These are phyloP conservation scores for Solenopsis fugax DNA, from an alignment of 1,140 invertebrate species.

Conservation along the genomic window DNA sequence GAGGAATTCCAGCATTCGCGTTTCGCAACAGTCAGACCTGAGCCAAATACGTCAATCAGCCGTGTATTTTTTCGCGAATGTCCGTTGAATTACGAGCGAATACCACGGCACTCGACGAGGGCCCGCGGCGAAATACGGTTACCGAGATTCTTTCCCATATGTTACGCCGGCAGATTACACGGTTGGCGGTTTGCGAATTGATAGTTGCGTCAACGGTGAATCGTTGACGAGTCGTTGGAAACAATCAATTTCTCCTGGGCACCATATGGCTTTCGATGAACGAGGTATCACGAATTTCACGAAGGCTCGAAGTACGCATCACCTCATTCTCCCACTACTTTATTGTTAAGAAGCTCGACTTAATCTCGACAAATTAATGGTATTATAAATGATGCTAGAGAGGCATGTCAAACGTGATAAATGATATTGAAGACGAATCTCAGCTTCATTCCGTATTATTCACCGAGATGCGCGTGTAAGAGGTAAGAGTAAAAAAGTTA, in stretches of 20 bases:
- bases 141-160: slow-evolving; percentile 55
- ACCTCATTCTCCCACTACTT: background rate
- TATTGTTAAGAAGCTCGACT: background rate
- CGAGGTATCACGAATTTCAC: background rate
- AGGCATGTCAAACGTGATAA: background rate
- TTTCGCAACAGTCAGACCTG: slow-evolving; percentile 30
- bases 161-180: slow-evolving; percentile 46
- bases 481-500: background rate
- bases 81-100: slow-evolving; percentile 46
- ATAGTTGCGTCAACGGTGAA: slow-evolving; percentile 47
- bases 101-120: slow-evolving; percentile 1
- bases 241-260: slow-evolving; percentile 32
- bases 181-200: slow-evolving; percentile 47
- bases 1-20: slow-evolving; percentile 22
- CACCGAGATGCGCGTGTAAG: background rate
- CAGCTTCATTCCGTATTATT: background rate
- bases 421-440: background rate
- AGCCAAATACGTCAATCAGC: slow-evolving; percentile 63
- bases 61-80: slow-evolving; percentile 32
- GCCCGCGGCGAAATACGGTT: slow-evolving; percentile 50
- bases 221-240: slow-evolving; percentile 42
- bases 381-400: background rate
- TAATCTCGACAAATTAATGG: slow-evolving; percentile 21
- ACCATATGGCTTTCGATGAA: slow-evolving; percentile 31
- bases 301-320: background rate